These are phyloP conservation scores for Cinclus mexicanus DNA, from an alignment of 2,113 vertebrate genomes.

Conservation along the genomic window DNA sequence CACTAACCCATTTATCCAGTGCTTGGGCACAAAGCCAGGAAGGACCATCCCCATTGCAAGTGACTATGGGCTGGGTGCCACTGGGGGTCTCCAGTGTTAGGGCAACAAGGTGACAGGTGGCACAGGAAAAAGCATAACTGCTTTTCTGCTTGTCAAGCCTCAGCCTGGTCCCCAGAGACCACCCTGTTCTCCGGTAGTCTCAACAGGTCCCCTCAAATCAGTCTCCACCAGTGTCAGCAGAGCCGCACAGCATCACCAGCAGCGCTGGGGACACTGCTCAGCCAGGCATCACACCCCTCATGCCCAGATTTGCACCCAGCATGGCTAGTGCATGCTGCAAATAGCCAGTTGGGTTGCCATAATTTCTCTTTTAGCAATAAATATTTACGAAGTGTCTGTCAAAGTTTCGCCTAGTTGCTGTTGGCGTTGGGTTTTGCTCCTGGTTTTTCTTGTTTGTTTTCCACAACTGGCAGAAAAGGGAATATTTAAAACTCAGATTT, in stretches of 20 bases:
- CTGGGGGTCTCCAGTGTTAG: not conserved
- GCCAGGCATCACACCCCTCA: not conserved
- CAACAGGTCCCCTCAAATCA: not conserved
- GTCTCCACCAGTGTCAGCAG: not conserved
- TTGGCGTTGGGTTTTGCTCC: not conserved
- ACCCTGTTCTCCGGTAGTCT: not conserved
- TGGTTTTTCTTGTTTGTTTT: not conserved
- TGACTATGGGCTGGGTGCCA: fast-evolving
- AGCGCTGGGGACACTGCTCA: not conserved
- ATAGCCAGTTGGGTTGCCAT: not conserved
- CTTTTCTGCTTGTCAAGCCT: not conserved
- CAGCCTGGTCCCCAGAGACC: fast-evolving
- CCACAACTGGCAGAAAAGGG: not conserved
- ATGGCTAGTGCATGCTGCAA: not conserved
- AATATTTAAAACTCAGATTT: not conserved
- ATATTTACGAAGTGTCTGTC: not conserved
- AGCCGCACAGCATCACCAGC: fast-evolving
- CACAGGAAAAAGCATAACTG: not conserved
- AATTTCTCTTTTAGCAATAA: not conserved
- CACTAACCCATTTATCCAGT: not conserved
- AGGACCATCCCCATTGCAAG: not conserved
- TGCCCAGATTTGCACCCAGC: not conserved
- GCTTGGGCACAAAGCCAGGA: not conserved
- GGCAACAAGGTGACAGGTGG: not conserved
- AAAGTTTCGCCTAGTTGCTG: not conserved